Conservation (phyloP, 1,140 invertebrate species). For the Myzus persicae region DNA sequence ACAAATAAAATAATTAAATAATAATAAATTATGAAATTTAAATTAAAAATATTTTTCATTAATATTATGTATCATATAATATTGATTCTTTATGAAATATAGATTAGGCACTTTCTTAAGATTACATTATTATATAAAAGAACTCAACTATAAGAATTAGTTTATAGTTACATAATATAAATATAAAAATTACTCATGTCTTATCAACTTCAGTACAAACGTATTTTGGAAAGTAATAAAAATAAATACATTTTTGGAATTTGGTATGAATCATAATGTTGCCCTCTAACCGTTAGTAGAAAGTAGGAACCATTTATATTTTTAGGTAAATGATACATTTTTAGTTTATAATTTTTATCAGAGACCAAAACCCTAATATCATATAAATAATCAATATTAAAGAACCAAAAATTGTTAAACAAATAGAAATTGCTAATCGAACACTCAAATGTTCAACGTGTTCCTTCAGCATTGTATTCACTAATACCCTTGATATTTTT, state of each 20-base stretch:
- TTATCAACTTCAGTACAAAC: neutral
- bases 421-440: conserved; percentile 67
- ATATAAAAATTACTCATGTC: neutral
- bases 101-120: neutral
- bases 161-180: neutral
- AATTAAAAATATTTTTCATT: neutral
- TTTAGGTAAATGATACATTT: neutral
- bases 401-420: conserved; percentile 68
- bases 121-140: conserved; percentile 2
- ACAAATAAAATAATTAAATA: neutral
- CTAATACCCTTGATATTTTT: conserved; percentile 75
- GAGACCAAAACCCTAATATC: conserved; percentile 63
- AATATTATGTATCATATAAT: neutral
- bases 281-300: neutral
- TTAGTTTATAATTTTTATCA: conserved; percentile 35
- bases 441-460: conserved; percentile 66
- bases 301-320: conserved; percentile 38
- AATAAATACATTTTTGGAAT: neutral
- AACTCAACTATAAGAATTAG: neutral
- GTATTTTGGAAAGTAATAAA: neutral
- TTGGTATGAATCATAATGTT: neutral
- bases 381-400: conserved; percentile 66
- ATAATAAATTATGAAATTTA: neutral
- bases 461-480: conserved; percentile 68
- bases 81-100: neutral